Base-by-base conservation (phyloP, 2,113 vertebrate genomes). In the Anseranas semipalmata region DNA sequence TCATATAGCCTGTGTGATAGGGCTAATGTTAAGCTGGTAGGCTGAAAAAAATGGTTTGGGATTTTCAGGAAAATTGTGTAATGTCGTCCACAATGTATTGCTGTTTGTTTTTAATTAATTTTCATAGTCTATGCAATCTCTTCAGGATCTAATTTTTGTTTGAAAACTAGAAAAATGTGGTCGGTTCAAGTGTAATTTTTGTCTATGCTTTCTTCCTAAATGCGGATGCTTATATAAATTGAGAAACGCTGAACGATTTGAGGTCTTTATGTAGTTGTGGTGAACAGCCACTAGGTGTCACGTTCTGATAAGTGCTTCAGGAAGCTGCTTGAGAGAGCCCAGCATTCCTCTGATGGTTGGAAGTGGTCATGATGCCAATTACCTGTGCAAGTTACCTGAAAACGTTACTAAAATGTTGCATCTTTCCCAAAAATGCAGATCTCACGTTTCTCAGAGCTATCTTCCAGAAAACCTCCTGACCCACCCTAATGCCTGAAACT, bases 261-360 rank as follows among this genome's bases (percentile, higher is more conserved):
- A 66, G 35, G 35, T 4, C 35, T 32, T 22, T 9, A 35, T 24
- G 33, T 24, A 22, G 46, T 20, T 45, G 59, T 20, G 55, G 60
- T 30, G 0, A 48, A 5, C 21, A 52, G 65, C 95, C 96, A 28
- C 94, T 93, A 96, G 96, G 30, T 92, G 96, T 92, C 96, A 96
- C 48, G 41, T 62, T 92, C 20, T 70, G 91, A 37, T 46, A 27
- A 15, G 39, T 5, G 52, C 80, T 90, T 10, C 41, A 0, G 25
- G 84, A 17, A 39, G 58, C 43, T 20, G 71, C 21, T 22, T 17
- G 28, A 14, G 8, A 24, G n/a, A 35, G 48, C 46, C 46, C 10
- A 0, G 62, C 39, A 1, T 28, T 27, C 33, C 46, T 56, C 32
- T 0, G 1, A 7, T 2, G 72, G 35, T 9, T 62, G 76, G 14